These are phyloP conservation scores for Tauraco erythrolophus DNA, from an alignment of 2,113 vertebrate genomes.

Conservation along the genomic window DNA sequence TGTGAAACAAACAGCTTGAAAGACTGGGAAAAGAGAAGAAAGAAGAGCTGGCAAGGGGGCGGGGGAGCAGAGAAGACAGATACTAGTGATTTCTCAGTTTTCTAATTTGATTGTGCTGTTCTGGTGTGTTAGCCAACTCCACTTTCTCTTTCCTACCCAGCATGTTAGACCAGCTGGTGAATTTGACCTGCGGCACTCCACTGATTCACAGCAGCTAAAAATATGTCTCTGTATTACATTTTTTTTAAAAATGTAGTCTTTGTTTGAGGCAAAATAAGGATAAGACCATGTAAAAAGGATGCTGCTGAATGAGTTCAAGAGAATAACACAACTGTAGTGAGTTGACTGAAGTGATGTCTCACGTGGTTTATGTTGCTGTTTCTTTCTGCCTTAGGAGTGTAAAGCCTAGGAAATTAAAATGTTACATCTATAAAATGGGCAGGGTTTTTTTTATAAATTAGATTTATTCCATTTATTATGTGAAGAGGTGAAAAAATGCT, in stretches of 20 bases:
- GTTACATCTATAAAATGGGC: neutral
- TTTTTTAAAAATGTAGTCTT: neutral
- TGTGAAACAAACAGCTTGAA: neutral
- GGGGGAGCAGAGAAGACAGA: neutral
- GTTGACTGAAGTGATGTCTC: neutral
- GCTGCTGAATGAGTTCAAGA: neutral
- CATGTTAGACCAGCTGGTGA: neutral
- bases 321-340: neutral
- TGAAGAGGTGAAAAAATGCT: neutral
- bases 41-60: neutral
- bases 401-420: conserved; percentile 47
- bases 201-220: conserved; percentile 24
- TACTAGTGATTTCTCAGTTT: neutral
- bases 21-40: neutral
- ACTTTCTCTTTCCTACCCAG: neutral
- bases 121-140: neutral
- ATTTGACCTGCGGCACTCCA: neutral
- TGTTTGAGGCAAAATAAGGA: neutral
- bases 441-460: neutral
- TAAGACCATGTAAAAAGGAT: neutral
- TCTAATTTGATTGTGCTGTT: neutral
- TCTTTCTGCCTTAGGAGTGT: neutral
- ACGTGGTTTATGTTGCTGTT: neutral
- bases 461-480: neutral
- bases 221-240: neutral